phyloP scores from a whole-genome alignment of 64 coral and sea anemone genomes.

The Pachyseris speciosa region DNA sequence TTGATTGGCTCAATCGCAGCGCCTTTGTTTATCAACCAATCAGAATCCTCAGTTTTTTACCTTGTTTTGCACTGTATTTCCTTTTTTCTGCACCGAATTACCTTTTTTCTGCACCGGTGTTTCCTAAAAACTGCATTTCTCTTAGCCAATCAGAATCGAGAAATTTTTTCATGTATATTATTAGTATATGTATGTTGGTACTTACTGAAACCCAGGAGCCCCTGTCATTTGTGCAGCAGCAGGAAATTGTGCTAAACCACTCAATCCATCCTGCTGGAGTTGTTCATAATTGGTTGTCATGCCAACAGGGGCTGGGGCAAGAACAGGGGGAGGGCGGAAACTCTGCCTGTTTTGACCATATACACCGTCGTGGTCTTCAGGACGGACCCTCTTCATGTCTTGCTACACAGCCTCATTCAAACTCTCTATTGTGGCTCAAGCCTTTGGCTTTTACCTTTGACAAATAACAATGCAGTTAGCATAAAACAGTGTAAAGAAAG shows the following conservation, averaged over 20 bases:
- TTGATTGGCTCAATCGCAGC: too few relatives aligned
- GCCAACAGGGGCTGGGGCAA: constrained; percentile 65
- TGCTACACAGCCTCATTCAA: constrained; percentile 62
- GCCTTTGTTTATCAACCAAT: too few relatives aligned
- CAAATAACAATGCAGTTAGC: not conserved
- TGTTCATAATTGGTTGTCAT: constrained; percentile 44
- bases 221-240: constrained; percentile 60
- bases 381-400: constrained; percentile 77
- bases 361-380: constrained; percentile 70
- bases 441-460: not conserved
- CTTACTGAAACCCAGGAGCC: constrained; percentile 67
- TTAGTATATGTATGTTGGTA: too few relatives aligned
- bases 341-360: constrained; percentile 65
- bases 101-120: too few relatives aligned
- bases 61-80: too few relatives aligned
- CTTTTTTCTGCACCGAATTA: too few relatives aligned
- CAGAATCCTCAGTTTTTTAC: too few relatives aligned
- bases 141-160: too few relatives aligned
- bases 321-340: constrained; percentile 62
- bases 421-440: constrained; percentile 6
- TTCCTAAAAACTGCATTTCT: too few relatives aligned
- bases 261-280: constrained; percentile 56
- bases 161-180: too few relatives aligned
- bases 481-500: too few relatives aligned
- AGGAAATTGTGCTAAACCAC: constrained; percentile 55